Base-by-base conservation (phyloP, 2,797 vertebrate genomes). In the Smutsia temminckii region DNA sequence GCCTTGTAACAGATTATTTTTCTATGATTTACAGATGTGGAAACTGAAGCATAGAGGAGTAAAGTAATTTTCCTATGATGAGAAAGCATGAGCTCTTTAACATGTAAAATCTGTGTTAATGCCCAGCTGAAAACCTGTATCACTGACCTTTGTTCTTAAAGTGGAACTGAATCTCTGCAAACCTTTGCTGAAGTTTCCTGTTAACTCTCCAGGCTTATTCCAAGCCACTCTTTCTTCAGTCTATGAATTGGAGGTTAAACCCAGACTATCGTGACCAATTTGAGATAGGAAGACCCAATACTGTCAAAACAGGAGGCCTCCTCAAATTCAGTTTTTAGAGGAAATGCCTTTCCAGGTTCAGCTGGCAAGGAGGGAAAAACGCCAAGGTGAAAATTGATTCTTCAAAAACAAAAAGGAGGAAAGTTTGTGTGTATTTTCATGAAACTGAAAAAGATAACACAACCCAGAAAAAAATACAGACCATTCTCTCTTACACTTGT, bases 51-150 rank as follows among this genome's bases (percentile, higher is more conserved):
- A 23, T 37, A 64, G 17, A 91, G 37, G 27, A 63, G 49, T 59
- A 69, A 27, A 63, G 49, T 59, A 69, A 27, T 87, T 94, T 95
- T 79, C 59, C 8, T 55, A 78, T 37, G 46, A 88, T 93, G 18
- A 95, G 32, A 92, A 93, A 87, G 61, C 40, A 4, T 81, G 61
- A 84, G 14, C 80, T 72, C 63, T 71, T 90, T 84, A 80, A 75
- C 57, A 88, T 53, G n/a, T 69, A 91, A 69, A 68, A 66, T 63
- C n/a, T 57, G 75, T 53, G 3, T 6, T 34, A 66, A 14, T 27
- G 37, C 16, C 59, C 40, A 59, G 2, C 74, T 49, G 59, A 92
- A 83, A 92, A 23, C 34, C 6, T 53, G 74, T 11, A 46, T 88
- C 29, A 25, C n/a, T 57, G 55, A 49, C 40, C 11, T 93, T 64